These are phyloP conservation scores for Rhinolophus ferrumequinum DNA, from an alignment of 2,113 vertebrate genomes.

Conservation along the genomic window DNA sequence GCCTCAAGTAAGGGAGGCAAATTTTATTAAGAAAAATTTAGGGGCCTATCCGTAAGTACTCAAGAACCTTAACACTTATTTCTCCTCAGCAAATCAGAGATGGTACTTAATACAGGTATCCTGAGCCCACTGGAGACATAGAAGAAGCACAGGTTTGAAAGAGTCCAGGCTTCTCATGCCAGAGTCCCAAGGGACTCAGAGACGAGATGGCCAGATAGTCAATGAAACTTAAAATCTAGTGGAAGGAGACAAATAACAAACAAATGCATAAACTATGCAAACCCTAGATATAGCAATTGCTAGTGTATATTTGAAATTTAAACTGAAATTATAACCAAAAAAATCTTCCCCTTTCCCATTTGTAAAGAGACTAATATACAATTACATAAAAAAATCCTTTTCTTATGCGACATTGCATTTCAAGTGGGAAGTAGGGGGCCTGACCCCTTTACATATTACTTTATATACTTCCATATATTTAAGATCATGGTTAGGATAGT, in stretches of 20 bases:
- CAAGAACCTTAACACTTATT: background rate
- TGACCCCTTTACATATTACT: background rate
- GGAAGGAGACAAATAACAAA: background rate
- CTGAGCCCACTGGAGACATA: background rate
- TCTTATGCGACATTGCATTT: background rate
- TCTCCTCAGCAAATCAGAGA: background rate
- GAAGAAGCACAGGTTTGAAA: background rate
- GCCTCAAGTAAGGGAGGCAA: background rate
- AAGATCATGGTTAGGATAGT: background rate
- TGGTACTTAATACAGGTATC: background rate
- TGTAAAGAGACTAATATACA: conserved; percentile 21
- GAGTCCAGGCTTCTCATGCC: background rate
- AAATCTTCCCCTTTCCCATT: background rate
- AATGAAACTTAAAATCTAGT: background rate
- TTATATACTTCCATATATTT: conserved; percentile 7
- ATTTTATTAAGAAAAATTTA: background rate
- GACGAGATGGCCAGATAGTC: background rate
- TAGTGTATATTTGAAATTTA: background rate
- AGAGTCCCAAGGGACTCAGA: background rate
- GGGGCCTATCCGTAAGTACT: background rate
- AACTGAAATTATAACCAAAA: background rate
- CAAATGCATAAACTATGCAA: background rate
- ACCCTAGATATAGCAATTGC: background rate
- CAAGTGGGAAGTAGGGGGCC: background rate
- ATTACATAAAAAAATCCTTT: background rate